Evolutionary conservation across 2,888 invertebrate genomes (phyloP), one percentile per base, ranked within the genome.

Genomic region (Teinopalpus imperialis): DNA sequence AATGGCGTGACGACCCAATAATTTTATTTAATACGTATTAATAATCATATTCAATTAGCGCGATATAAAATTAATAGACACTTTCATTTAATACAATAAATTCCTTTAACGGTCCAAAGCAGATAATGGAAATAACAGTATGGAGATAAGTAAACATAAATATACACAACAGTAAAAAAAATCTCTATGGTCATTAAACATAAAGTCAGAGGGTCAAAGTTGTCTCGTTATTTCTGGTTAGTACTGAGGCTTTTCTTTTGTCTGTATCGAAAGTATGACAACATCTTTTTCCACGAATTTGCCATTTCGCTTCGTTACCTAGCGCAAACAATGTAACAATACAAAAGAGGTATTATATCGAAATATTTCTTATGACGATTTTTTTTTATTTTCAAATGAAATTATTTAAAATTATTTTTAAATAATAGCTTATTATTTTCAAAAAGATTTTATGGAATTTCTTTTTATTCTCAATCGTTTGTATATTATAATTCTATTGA

Each of bases 261-360:
- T 44, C 9, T 37, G 2, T 12, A 30, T 30, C 24, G 12, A 37
- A 30, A 20, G 12, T 13, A 18, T 44, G 31, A 37, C 36, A 37
- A 44, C 37, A 30, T 30, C 23, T 12, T 31, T 31, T 44, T 37
- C 37, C 13, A 37, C 23, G 44, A 44, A 37, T 18, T 37, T 31
- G 31, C 37, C 8, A 43, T 16, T 43, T 26, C 24, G 16, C 7
- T 30, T n/a, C 14, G 20, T 34, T 9, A 13, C 18, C 12, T 13
- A 9, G 23, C 12, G n/a, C 9, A 24, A 8, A 16, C 23, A 23
- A 36, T 29, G 30, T 18, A 12, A 14, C 7, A 21, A 26, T n/a
- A 37, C 37, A 44, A 44, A 24, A 37, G 23, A 29, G 24, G 23
- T 18, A 35, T 43, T 21, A 29, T 27, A 29, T 29, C 12, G 12